Conservation (phyloP, 2,113 vertebrate genomes). For the Morone saxatilis region DNA sequence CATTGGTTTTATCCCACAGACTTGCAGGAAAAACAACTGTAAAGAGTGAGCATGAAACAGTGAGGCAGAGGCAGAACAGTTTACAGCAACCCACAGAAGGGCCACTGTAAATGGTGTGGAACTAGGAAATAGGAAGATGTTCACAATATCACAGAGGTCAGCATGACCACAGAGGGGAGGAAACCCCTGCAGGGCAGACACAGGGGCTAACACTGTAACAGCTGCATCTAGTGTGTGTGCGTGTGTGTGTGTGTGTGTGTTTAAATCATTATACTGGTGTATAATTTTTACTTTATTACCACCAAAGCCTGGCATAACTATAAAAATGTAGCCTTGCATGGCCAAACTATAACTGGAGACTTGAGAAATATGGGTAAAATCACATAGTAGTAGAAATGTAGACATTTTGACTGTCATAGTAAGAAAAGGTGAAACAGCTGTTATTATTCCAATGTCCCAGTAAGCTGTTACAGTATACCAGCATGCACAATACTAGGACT, state of each 20-base stretch:
- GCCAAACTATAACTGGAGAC: no score
- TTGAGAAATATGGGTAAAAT: no score
- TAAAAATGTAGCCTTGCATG: no score
- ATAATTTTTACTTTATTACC: no score
- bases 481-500: no score
- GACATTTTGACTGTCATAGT: no score
- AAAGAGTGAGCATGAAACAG: conserved; percentile 21
- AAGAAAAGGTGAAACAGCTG: no score
- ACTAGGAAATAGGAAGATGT: conserved; percentile 31
- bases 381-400: no score
- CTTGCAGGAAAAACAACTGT: not conserved
- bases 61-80: conserved; percentile 28
- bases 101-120: conserved; percentile 20
- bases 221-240: conserved; percentile 1
- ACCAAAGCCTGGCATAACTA: no score
- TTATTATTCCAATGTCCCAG: no score
- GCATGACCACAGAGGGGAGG: conserved; percentile 23
- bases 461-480: no score
- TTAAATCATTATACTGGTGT: no score
- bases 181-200: conserved; percentile 14
- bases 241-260: not conserved
- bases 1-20: conserved; percentile 14
- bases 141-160: conserved; percentile 44
- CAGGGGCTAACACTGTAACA: conserved; percentile 7
- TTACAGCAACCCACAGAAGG: conserved; percentile 33